Conservation (phyloP, 2,888 invertebrate species). For the Caenorhabditis sp. region DNA sequence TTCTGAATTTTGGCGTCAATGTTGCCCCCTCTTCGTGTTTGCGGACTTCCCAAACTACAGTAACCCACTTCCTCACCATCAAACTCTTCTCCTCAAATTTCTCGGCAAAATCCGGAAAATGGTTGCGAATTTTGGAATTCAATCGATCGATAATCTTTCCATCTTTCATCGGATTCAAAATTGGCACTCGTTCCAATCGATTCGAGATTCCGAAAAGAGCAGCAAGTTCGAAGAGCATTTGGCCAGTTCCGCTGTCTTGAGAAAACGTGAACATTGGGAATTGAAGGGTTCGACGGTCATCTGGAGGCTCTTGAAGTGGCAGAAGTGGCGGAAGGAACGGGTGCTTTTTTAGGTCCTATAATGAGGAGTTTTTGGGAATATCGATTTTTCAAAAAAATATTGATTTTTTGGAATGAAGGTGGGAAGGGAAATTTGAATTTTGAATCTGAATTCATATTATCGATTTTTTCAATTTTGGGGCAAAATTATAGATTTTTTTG, state of each 20-base stretch:
- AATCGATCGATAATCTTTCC: conserved; percentile 14
- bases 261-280: conserved; percentile 35
- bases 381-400: too few relatives aligned
- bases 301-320: conserved; percentile 27
- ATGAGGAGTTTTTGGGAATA: too few relatives aligned
- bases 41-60: too few relatives aligned
- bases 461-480: too few relatives aligned
- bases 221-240: conserved; percentile 39
- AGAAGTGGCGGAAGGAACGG: conserved; percentile 18
- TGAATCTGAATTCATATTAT: too few relatives aligned
- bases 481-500: too few relatives aligned
- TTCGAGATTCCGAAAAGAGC: conserved; percentile 29
- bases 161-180: conserved; percentile 4
- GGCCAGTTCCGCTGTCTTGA: conserved; percentile 19
- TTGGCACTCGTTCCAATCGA: conserved; percentile 28
- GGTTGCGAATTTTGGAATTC: background rate
- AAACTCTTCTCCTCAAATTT: conserved; percentile 15
- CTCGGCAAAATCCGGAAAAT: conserved; percentile 33
- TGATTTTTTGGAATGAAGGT: too few relatives aligned
- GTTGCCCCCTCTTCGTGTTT: too few relatives aligned
- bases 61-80: conserved; percentile 7
- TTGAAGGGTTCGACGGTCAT: conserved; percentile 33
- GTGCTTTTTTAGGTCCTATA: conserved; percentile 34
- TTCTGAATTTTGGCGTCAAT: too few relatives aligned
- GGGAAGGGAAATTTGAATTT: background rate